These are phyloP conservation scores for Dynastes maya DNA, from an alignment of 2,888 invertebrate genomes.

Conservation along the genomic window DNA sequence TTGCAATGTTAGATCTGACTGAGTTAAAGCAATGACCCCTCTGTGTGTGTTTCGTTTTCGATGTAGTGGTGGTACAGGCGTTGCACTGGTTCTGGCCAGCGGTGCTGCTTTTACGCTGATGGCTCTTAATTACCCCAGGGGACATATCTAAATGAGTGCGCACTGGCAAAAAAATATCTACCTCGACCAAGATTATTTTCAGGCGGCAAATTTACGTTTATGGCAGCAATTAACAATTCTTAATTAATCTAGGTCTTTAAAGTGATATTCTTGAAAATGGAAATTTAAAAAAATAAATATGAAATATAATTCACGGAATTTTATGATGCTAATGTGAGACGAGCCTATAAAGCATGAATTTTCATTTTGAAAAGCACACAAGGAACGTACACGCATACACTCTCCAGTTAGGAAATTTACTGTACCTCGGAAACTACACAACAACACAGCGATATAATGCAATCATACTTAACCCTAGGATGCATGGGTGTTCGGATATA, in stretches of 20 bases:
- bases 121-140: slow-evolving; percentile 42
- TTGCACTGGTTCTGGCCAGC: background rate
- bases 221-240: slow-evolving; percentile 26
- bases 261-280: slow-evolving; percentile 1
- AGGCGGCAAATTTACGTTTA: slow-evolving; percentile 25
- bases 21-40: slow-evolving; percentile 45
- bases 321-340: background rate
- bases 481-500: too few relatives aligned
- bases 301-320: background rate
- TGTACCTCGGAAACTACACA: too few relatives aligned
- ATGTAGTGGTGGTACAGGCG: slow-evolving; percentile 13
- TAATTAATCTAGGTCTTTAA: slow-evolving; percentile 28
- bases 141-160: slow-evolving; percentile 41
- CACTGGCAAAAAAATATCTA: slow-evolving; percentile 13
- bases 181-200: slow-evolving; percentile 29
- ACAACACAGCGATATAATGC: too few relatives aligned
- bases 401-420: too few relatives aligned
- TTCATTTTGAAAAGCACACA: too few relatives aligned
- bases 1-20: slow-evolving; percentile 48
- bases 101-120: slow-evolving; percentile 24
- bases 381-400: too few relatives aligned
- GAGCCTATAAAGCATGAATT: too few relatives aligned
- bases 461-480: too few relatives aligned
- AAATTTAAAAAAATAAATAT: background rate
- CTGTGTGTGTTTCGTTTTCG: slow-evolving; percentile 35